Base-by-base conservation (phyloP, 2,888 invertebrate species). In the Hemistola chrysoprasaria region DNA sequence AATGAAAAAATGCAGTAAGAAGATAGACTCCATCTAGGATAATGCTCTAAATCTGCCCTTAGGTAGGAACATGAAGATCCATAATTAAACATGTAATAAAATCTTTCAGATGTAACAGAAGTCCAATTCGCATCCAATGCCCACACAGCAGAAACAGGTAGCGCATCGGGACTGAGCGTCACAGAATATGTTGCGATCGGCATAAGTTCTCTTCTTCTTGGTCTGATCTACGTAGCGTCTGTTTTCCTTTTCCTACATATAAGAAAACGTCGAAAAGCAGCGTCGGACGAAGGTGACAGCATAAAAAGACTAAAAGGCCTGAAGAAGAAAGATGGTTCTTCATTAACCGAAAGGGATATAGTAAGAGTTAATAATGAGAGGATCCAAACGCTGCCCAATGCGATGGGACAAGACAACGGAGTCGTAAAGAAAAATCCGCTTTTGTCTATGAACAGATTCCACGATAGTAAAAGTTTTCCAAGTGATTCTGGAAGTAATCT, bases 141-240 rank as follows among this genome's bases (percentile, higher is more conserved):
- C 6, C 91, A 91, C 37, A 90, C 92, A 9, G 90, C 90, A 0
- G 82, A 90, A 45, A 73, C 87, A n/a, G 73, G 86, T 28, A 79
- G 80, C 6, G 84, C 91, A 20, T 88, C 91, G 29, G 93, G 94
- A 28, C 90, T 96, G 42, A 92, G 92, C 11, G 90, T 93, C 7
- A 91, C 93, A 6, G 96, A 96, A 79, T 96, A 96, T 63, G 91
- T 95, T 9, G 95, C 95, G 0, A 95, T 97, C 41, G 96, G 95
- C 20, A 91, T 95, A 29, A 95, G 95, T 59, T 95, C 96, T 8
- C 88, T 96, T 8, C 87, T 96, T n/a, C 86, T 97, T n/a, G 96
- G 95, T 0, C 89, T 96, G 21, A 94, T 96, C 58, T 97, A 97
- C 76, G 94, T 96, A 8, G 94, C 95, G 0, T 96, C 96, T 3